Evolutionary conservation across 2,888 invertebrate genomes (phyloP).

Genomic region (Terebella lapidaria): DNA sequence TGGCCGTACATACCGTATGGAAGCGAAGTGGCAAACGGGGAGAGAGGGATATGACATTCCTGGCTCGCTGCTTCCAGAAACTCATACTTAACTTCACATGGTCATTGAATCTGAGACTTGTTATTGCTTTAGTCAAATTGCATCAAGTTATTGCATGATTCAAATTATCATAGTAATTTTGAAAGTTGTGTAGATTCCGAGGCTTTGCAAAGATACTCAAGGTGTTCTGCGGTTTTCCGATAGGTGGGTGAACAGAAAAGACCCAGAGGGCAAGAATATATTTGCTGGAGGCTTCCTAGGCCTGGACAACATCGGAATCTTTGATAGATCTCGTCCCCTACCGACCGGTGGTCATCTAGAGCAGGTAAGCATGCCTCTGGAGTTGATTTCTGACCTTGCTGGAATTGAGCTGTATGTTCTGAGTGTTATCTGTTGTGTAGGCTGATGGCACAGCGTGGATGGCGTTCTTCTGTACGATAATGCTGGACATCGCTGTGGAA

Average conservation of each 20-base stretch:
- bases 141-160: too few relatives aligned
- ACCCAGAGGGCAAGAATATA: slow-evolving; percentile 33
- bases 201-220: too few relatives aligned
- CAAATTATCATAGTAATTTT: too few relatives aligned
- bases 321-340: slow-evolving; percentile 44
- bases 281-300: slow-evolving; percentile 51
- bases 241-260: slow-evolving; percentile 53
- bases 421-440: slow-evolving; percentile 20
- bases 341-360: slow-evolving; percentile 16
- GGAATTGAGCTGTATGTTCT: background rate
- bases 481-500: slow-evolving; percentile 50
- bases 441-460: slow-evolving; percentile 54
- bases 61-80: slow-evolving; percentile 49
- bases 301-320: slow-evolving; percentile 48
- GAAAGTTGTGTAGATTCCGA: too few relatives aligned
- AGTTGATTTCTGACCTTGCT: background rate
- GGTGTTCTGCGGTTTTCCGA: too few relatives aligned
- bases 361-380: slow-evolving; percentile 10
- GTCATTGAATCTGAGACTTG: slow-evolving; percentile 24
- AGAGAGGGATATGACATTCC: slow-evolving; percentile 40
- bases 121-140: too few relatives aligned
- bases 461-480: slow-evolving; percentile 48
- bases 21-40: slow-evolving; percentile 28
- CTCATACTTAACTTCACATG: slow-evolving; percentile 51
- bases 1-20: slow-evolving; percentile 44